Base-by-base conservation (phyloP, 1,140 invertebrate genomes). In the Nilaparvata lugens region DNA sequence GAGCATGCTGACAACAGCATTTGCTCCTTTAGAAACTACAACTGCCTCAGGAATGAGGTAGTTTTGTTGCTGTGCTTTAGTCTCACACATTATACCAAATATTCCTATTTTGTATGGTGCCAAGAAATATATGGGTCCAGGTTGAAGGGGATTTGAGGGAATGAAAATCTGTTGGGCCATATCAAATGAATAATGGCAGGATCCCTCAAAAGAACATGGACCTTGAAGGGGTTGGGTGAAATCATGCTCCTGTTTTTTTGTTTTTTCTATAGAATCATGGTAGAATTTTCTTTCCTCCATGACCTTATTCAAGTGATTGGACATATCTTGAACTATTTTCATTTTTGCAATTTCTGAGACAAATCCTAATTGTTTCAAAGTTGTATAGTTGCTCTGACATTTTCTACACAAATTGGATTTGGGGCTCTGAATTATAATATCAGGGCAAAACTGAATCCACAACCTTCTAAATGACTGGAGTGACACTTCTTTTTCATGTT, bases 71-170 rank as follows among this genome's bases (percentile, higher is more conserved):
- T 35, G n/a, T 14, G 43, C 40, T 3, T 19, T 16, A 7, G 64
- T 56, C 5, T 63, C 61, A 21, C 48, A 42, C 56, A 63, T 63
- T 6, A 63, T 45, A 9, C 61, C 61, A 60, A 65, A 65, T 4
- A 61, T 23, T 16, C 38, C 56, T 13, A 65, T 43, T 55, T 63
- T 63, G 25, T 40, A 65, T 19, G 64, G 61, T 1, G 25, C 31
- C 9, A 65, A 21, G 35, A 65, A 65, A 38, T 65, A 63, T 2
- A 61, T 54, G 0, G 64, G 61, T 2, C 57, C 64, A 24, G 64
- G 57, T 40, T 65, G 64, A 3, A 60, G 28, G 11, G 61, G 61
- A 19, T 63, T 43, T 19, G 16, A 25, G 2, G 61, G 62, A 53
- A 64, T 58, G 19, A 23, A 25, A 24, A 64, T 48, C 5, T 57